These are phyloP conservation scores for Aplocera efformata DNA, from an alignment of 2,888 invertebrate species.

Conservation along the genomic window DNA sequence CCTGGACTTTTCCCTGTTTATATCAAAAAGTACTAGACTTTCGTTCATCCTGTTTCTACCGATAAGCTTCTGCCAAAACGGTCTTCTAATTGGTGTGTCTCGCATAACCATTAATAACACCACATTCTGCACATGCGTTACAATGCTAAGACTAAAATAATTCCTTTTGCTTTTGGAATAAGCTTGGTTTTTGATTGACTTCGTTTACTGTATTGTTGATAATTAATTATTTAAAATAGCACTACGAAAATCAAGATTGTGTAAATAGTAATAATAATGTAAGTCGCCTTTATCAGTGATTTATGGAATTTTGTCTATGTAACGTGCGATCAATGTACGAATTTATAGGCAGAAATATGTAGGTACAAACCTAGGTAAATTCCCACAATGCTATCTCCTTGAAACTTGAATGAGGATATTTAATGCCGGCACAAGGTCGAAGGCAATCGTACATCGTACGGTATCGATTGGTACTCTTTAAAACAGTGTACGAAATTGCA, in stretches of 20 bases:
- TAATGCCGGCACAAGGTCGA: too few relatives aligned
- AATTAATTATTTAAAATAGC: not conserved
- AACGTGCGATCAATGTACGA: too few relatives aligned
- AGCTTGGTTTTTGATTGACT: not conserved
- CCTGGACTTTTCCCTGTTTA: constrained; percentile 37
- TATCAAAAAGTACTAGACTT: constrained; percentile 18
- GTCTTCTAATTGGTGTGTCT: not conserved
- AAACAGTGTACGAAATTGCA: too few relatives aligned
- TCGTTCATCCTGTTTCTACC: constrained; percentile 4
- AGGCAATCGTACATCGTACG: too few relatives aligned
- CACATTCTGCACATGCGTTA: too few relatives aligned
- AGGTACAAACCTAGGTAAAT: too few relatives aligned
- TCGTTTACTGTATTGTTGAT: not conserved
- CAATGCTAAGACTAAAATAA: too few relatives aligned
- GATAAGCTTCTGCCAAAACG: constrained; percentile 40
- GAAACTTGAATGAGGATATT: too few relatives aligned
- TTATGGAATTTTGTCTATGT: not conserved
- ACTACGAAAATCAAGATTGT: constrained; percentile 2
- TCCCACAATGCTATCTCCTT: too few relatives aligned
- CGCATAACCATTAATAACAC: too few relatives aligned
- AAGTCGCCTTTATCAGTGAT: not conserved
- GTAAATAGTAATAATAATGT: not conserved
- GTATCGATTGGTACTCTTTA: too few relatives aligned
- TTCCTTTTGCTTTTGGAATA: not conserved
- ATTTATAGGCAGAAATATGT: too few relatives aligned